phyloP scores from a whole-genome alignment of 2,113 vertebrate species.

The Anolis sagrei region DNA sequence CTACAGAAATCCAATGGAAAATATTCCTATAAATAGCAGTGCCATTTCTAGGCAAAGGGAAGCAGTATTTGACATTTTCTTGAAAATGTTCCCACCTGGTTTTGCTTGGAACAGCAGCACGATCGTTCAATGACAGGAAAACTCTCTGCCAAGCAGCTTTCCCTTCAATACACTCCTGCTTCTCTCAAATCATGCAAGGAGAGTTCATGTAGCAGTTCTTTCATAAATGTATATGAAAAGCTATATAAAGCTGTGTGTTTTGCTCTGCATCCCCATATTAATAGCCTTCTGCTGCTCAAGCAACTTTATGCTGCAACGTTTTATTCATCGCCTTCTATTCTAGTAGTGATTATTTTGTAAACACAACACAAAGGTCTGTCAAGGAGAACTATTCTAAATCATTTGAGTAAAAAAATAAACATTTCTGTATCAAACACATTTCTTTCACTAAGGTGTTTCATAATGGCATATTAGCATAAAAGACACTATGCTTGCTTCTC shows the following conservation, averaged over 20 bases:
- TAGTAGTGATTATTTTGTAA: slow-evolving; percentile 70
- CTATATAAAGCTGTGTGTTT: slow-evolving; percentile 72
- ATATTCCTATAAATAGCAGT: slow-evolving; percentile 81
- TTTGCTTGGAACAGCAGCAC: slow-evolving; percentile 75
- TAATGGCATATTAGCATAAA: slow-evolving; percentile 64
- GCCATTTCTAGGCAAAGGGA: slow-evolving; percentile 79
- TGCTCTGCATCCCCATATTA: slow-evolving; percentile 67
- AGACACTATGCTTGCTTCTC: slow-evolving; percentile 71
- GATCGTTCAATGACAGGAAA: slow-evolving; percentile 67
- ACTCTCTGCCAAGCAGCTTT: slow-evolving; percentile 68
- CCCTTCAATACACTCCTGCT: slow-evolving; percentile 64
- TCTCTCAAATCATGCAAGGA: slow-evolving; percentile 72
- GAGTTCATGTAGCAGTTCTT: slow-evolving; percentile 66
- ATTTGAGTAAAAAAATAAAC: slow-evolving; percentile 73
- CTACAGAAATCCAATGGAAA: slow-evolving; percentile 77
- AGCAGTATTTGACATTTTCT: slow-evolving; percentile 78
- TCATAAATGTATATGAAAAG: slow-evolving; percentile 68
- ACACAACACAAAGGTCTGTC: slow-evolving; percentile 70
- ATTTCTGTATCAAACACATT: slow-evolving; percentile 58
- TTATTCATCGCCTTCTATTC: slow-evolving; percentile 65
- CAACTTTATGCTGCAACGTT: slow-evolving; percentile 68
- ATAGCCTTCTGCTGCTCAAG: slow-evolving; percentile 70
- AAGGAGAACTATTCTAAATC: slow-evolving; percentile 67
- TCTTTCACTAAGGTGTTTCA: slow-evolving; percentile 69
- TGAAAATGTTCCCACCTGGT: slow-evolving; percentile 80